Evolutionary conservation across 2,888 invertebrate genomes (phyloP), one percentile per base, ranked within the genome.

Genomic region (Lasioglossum calceatum): DNA sequence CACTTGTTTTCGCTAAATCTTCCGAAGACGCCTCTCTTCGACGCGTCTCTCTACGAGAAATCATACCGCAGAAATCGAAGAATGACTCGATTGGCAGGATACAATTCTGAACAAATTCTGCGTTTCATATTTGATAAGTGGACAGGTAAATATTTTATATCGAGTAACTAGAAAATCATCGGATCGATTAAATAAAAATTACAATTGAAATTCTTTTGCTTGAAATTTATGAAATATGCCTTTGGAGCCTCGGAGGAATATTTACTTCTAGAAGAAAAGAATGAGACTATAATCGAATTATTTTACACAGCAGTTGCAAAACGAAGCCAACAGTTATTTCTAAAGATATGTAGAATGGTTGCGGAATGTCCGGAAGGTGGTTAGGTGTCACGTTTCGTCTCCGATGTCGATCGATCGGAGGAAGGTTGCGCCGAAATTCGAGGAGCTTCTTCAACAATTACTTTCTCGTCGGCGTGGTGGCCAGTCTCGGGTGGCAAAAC

Each of bases 381-480:
- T 2, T 0, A 23, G 71, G 72, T 54, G 84, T 85, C 72, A 12
- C 19, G 72, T 76, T 67, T 64, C 36, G 7, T 47, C 84, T 73
- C 73, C 74, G 39, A 70, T 73, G n/a, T 67, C 72, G 27, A 36
- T 10, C 72, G 74, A 79, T 78, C 70, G 81, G 61, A 70, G 67
- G 42, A 67, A 78, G 75, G 64, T 61, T 42, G 75, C 47, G 71
- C 27, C 67, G 85, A 88, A 88, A 87, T 78, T 72, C 84, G 82
- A 88, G 87, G 71, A 80, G 82, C 80, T 79, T 73, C 84, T 74
- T 76, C 87, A 79, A 83, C 88, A 88, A 93, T 93, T 92, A 92
- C 89, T 91, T 87, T 84, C 89, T 91, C 91, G 86, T 91, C 7
- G 32, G n/a, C 61, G 32, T 89, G 80, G 82, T 84, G 84, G 83